These are phyloP conservation scores for Atethmia centrago DNA, from an alignment of 2,888 invertebrate genomes.

Conservation along the genomic window DNA sequence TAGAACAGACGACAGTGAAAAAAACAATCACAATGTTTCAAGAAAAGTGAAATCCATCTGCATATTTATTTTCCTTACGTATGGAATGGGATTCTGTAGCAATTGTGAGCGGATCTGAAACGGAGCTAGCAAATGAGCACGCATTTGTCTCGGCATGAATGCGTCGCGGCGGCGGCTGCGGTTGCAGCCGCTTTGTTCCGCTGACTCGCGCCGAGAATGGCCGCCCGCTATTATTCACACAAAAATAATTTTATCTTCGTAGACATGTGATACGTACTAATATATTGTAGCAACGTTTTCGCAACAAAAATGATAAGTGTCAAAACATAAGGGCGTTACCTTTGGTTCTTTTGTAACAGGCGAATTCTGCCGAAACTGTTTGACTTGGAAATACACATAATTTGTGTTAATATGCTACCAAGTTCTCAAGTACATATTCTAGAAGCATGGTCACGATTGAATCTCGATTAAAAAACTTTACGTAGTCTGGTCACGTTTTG, in stretches of 20 bases:
- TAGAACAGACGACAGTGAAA: background rate
- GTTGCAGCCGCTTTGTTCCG: constrained; percentile 67
- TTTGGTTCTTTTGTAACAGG: background rate
- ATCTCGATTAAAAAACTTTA: background rate
- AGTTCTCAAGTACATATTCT: background rate
- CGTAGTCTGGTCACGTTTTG: no score
- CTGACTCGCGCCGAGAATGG: constrained; percentile 54
- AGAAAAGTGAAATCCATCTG: constrained; percentile 36
- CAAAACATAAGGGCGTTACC: background rate
- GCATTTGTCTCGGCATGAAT: constrained; percentile 78
- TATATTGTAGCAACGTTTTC: background rate
- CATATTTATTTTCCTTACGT: constrained; percentile 46
- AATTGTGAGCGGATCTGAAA: constrained; percentile 64
- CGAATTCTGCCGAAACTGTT: background rate
- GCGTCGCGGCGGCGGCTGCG: constrained; percentile 55
- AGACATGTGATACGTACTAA: constrained; percentile 34
- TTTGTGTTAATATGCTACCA: background rate
- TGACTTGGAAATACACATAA: background rate
- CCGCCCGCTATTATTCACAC: constrained; percentile 58
- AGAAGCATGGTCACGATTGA: background rate
- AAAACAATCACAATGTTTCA: constrained; percentile 21
- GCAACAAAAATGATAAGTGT: background rate
- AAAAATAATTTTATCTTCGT: constrained; percentile 59
- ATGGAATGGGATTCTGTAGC: constrained; percentile 54
- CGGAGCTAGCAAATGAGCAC: constrained; percentile 76